Base-by-base conservation (phyloP, 2,113 vertebrate species). In the Natator depressus region DNA sequence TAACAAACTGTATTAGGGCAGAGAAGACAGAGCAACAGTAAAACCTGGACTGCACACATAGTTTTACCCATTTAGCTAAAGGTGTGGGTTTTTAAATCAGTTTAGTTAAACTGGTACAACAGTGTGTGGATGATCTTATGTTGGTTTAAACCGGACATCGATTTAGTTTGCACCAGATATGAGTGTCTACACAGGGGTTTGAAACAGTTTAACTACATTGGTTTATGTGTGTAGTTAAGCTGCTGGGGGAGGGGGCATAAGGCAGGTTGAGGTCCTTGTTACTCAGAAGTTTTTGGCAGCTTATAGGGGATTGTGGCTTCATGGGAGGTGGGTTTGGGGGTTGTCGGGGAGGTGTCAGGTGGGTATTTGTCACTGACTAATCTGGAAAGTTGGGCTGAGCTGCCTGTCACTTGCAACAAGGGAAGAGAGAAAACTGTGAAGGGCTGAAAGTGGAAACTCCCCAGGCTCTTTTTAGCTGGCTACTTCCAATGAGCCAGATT, bases 311-410 rank as follows among this genome's bases (percentile, higher is more conserved):
- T 17, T 51, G 50, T 1, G 0, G 1, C 47, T 65, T 83, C 17
- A 27, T 0, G 31, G 42, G 72, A 69, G 10, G 22, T 0, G 0
- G 6, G 51, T 47, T 50, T 27, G 24, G 35, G 57, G 27, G 5
- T 13, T 22, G 54, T 72, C 51, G 79, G 85, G 46, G 51, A 54
- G 25, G 22, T 11, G 24, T n/a, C 38, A 54, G 51, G 84, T 75
- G 12, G 50, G 25, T 8, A 82, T 75, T 38, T 87, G 20, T n/a
- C 20, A 29, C 42, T 80, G 12, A 31, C 29, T 62, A 62, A 31
- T 62, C 29, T 62, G 35, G 17, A 75, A 46, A 85, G 19, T 42
- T 75, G 46, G 50, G 6, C 57, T 88, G 55, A 20, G 27, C 47
- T 85, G 29, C 24, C 42, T 7, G 3, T 65, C 54, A 57, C 53